Evolutionary conservation across 2,113 vertebrate species (phyloP), one percentile per base, ranked within the genome.

Genomic region (Lonchura striata): DNA sequence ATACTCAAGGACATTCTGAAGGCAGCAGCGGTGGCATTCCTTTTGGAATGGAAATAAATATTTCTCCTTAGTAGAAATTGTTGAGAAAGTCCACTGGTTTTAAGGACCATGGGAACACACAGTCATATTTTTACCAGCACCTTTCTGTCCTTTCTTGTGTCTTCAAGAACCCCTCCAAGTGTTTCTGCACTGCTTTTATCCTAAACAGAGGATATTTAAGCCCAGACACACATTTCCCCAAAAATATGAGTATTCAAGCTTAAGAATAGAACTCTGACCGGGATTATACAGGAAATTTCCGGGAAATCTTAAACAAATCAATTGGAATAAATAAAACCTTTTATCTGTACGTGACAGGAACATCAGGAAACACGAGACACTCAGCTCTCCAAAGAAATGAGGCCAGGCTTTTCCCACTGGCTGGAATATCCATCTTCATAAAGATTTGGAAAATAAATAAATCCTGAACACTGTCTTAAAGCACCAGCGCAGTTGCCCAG

Each of bases 1-100:
- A 9, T 57, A 94, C 93, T 97, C 96, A 97, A 97, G 97, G 97
- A 96, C 97, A 61, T 94, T 92, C 42, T 92, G 90, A 90, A 95
- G 94, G 57, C 61, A 77, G 74, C 19, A 41, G 83, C 41, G 39
- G 16, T 22, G 22, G 37, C 28, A 44, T 79, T 95, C 33, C 54
- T 91, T 91, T 79, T 37, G 79, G 82, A 91, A 69, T 59, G 30
- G 79, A 66, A 93, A 96, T 86, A 96, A 94, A 91, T 79, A 84
- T 87, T 95, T 97, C 72, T 63, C 82, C 52, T 82, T 63, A 69
- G n/a, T 24, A 39, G 71, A 56, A 80, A 63, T 33, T 3, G 11
- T 35, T 81, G 84, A 78, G 44, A 68, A 66, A 35, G 84, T 11
- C 18, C 12, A 10, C 47, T 57, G 1, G 1, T 92, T 94, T 92